Evolutionary conservation across 1,140 invertebrate species (phyloP), one percentile per base, ranked within the genome.

Genomic region (Centruroides sculpturatus): DNA sequence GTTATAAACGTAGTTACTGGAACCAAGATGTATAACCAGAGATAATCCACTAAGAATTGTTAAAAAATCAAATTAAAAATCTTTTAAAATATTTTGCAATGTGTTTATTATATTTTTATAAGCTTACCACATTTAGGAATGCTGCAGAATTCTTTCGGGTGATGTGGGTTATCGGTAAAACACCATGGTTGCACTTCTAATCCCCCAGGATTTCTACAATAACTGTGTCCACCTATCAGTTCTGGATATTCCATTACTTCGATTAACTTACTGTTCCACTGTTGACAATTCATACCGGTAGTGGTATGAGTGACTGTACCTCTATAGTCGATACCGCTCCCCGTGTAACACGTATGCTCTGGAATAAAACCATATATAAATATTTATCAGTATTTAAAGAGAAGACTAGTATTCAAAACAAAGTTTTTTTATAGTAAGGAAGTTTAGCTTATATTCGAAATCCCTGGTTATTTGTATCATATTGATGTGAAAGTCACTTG

Each of bases 201-300:
- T 46, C 82, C 81, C 49, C 84, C 87, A 12, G 93, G 93, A 77
- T 98, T 98, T 61, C 91, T 81, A 73, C 94, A 98, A 71, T 86
- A 93, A 68, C 88, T 92, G 71, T 95, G 91, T 35, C 85, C 83
- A 13, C 86, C 87, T 35, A 85, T 82, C 35, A 97, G 76, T 73
- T 92, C 90, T 1, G 85, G 85, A 72, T 85, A 83, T 56, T 89
- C 83, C 1, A 84, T 81, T 12, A 85, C 80, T 65, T n/a, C 87
- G 78, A 70, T 81, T 80, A 61, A 87, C 74, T 67, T 87, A 83
- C 62, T 73, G 71, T 67, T 84, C 93, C 93, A 98, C 53, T 83
- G 81, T 54, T 87, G 73, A 72, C 93, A 98, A 0, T 81, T 76
- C 55, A 81, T 78, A 3, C 88, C 89, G 57, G 81, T 82, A 51